Evolutionary conservation across 2,888 invertebrate genomes (phyloP).

Genomic region (Sipha maydis): DNA sequence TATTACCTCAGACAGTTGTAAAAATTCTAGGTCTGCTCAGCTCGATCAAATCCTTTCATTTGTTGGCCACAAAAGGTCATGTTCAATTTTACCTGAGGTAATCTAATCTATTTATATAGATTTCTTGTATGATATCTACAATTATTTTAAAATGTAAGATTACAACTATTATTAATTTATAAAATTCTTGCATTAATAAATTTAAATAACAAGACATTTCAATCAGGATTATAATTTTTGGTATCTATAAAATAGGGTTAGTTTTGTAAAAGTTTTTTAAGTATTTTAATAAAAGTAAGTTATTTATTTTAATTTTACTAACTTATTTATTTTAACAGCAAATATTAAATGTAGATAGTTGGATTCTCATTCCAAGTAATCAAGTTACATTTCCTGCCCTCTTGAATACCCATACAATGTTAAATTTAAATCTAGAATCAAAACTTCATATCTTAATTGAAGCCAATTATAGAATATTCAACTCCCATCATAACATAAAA

Average conservation of each 20-base stretch:
- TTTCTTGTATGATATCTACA: not conserved
- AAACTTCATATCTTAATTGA: slow-evolving; percentile 61
- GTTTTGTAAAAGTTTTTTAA: no score
- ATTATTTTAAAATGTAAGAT: not conserved
- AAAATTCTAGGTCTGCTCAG: slow-evolving; percentile 67
- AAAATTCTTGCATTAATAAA: no score
- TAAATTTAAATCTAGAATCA: slow-evolving; percentile 46
- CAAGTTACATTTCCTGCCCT: slow-evolving; percentile 67
- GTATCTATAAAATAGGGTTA: no score
- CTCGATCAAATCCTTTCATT: slow-evolving; percentile 75
- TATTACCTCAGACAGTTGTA: slow-evolving; percentile 66
- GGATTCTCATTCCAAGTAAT: slow-evolving; percentile 68
- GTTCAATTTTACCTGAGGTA: slow-evolving; percentile 73
- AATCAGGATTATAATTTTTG: no score
- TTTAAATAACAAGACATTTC: not conserved
- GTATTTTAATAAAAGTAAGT: not conserved
- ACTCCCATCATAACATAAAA: slow-evolving; percentile 2
- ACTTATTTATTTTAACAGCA: slow-evolving; percentile 67
- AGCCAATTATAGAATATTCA: slow-evolving; percentile 46
- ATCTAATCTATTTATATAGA: slow-evolving; percentile 56
- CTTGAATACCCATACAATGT: slow-evolving; percentile 33
- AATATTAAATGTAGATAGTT: slow-evolving; percentile 68
- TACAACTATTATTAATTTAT: not conserved
- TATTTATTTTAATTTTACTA: slow-evolving; percentile 5
- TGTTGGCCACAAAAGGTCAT: slow-evolving; percentile 70